These are phyloP conservation scores for Drosophila insularis DNA, from an alignment of 1,140 invertebrate genomes.

Conservation along the genomic window DNA sequence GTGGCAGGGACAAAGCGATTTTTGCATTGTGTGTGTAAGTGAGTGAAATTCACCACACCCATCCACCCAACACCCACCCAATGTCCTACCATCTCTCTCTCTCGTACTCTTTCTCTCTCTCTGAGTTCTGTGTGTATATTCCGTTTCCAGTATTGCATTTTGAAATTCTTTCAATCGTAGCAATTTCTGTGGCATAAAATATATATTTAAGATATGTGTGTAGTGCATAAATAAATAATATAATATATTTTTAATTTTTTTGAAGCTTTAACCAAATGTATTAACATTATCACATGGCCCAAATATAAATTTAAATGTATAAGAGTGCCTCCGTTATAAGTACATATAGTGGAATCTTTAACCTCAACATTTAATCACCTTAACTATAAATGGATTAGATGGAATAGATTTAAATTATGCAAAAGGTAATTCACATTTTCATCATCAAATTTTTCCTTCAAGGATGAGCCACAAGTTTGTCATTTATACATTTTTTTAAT, in stretches of 20 bases:
- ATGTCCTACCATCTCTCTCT: constrained; percentile 21
- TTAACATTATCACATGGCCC: constrained; percentile 18
- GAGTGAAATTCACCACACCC: constrained; percentile 66
- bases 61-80: constrained; percentile 14
- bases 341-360: constrained; percentile 17
- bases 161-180: constrained; percentile 42
- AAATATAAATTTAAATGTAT: constrained; percentile 9
- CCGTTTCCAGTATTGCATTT: constrained; percentile 66
- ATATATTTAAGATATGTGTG: constrained; percentile 10
- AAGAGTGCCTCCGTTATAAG: constrained; percentile 1
- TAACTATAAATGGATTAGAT: background rate
- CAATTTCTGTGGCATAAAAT: constrained; percentile 45
- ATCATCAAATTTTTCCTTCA: constrained; percentile 11
- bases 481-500: constrained; percentile 20
- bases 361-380: background rate
- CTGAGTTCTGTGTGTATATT: constrained; percentile 21
- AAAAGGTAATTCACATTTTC: constrained; percentile 38
- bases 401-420: constrained; percentile 20
- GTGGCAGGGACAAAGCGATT: constrained; percentile 11
- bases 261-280: constrained; percentile 1
- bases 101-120: constrained; percentile 6
- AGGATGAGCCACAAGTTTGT: constrained; percentile 44
- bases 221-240: constrained; percentile 23
- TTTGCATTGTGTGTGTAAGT: constrained; percentile 8
- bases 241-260: constrained; percentile 20